Percentiles rank a stretch among this genome's conserved stretches.
Conservation (phyloP, 2,888 invertebrate genomes). For the Nesidiocoris tenuis region DNA sequence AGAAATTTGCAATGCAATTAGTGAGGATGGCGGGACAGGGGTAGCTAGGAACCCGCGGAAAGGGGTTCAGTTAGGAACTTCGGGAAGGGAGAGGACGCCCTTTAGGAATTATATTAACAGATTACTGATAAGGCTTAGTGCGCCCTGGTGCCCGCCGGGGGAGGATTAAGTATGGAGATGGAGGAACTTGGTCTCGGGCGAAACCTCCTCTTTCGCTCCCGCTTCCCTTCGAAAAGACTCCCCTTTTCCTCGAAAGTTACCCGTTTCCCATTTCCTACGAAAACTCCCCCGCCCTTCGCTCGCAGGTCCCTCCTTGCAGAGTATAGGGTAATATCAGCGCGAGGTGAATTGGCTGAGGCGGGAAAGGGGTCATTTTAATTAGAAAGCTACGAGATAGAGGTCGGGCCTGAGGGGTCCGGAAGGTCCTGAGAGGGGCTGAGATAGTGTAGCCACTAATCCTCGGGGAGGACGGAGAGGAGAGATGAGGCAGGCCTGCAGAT, state of each 20-base stretch:
- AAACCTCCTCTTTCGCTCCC: neutral
- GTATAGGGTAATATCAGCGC: slow-evolving; percentile 31
- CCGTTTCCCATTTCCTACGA: neutral
- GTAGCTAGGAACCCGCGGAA: no score
- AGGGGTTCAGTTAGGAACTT: slow-evolving; percentile 17
- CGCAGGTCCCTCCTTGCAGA: no score
- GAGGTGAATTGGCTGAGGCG: neutral
- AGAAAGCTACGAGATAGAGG: slow-evolving; percentile 20
- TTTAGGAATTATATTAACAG: slow-evolving; percentile 48
- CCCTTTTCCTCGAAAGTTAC: neutral
- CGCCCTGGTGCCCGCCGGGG: slow-evolving; percentile 16
- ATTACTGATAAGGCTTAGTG: slow-evolving; percentile 48
- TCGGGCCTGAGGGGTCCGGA: slow-evolving; percentile 13
- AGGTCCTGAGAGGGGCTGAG: neutral
- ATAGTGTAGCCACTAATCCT: slow-evolving; percentile 44
- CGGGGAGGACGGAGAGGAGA: slow-evolving; percentile 1
- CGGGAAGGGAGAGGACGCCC: neutral
- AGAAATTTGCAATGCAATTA: slow-evolving; percentile 49
- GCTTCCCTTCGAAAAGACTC: neutral
- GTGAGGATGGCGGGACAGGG: slow-evolving; percentile 28
- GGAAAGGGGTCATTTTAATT: slow-evolving; percentile 43
- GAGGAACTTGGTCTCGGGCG: slow-evolving; percentile 36
- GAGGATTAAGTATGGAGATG: slow-evolving; percentile 44
- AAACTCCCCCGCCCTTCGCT: neutral
- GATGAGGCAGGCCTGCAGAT: slow-evolving; percentile 10